Base-by-base conservation (phyloP, 1,140 invertebrate genomes). In the Drosophila yakuba region DNA sequence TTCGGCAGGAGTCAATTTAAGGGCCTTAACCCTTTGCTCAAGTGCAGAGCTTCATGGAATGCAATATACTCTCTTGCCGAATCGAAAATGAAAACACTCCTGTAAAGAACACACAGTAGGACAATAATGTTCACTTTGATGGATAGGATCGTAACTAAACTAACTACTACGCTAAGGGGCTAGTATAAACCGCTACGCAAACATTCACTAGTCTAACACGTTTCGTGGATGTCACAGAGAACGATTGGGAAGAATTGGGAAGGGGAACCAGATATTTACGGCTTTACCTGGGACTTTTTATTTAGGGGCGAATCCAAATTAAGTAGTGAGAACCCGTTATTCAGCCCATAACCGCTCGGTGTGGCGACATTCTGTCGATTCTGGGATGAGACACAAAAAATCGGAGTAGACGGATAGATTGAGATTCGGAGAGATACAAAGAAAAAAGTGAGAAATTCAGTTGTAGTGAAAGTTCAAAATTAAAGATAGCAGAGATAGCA, bases 301-400 rank as follows among this genome's bases (percentile, higher is more conserved):
- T 88, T 88, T 51, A 93, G 92, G 58, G 93, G 93, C 38, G 93
- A 92, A 75, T 95, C 94, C 78, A 95, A 82, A 74, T 92, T 93
- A 58, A 95, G 92, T 69, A 93, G 94, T 56, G 94, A 93, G 74
- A 95, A 90, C 81, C 94, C 93, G 55, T 74, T 84, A 76, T 80
- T 86, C 56, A 88, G 90, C 59, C 92, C 91, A 72, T 92, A 93
- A 56, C 93, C 54, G 72, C 72, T 92, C 74, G 93, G 80, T 72
- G 93, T 92, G 50, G 92, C 91, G 77, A 94, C 92, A 92, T 93
- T 94, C 81, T 94, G 94, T 55, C 93, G 94, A 91, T 94, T 95
- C 94, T 95, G 74, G 63, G 39, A 60, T 56, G 25, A 51, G 15
- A 74, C 10, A 59, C 59, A 51, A 48, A 76, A 56, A 66, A 56